Base-by-base conservation (phyloP, 1,140 invertebrate genomes). In the Cydia strobilella region DNA sequence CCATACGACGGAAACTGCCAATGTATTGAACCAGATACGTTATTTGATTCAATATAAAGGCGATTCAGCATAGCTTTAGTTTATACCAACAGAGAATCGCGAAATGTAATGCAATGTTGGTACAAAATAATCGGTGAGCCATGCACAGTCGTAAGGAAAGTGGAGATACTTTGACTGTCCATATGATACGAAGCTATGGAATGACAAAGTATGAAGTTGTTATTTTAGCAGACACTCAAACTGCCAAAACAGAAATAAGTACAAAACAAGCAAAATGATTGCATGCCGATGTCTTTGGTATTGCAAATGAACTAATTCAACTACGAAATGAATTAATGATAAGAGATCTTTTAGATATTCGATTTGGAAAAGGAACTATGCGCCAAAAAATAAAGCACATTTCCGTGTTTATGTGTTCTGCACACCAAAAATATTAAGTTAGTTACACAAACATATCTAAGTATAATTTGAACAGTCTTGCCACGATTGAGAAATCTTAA, bases 401-500 rank as follows among this genome's bases (percentile, higher is more conserved):
- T 27, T 65, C 27, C 62, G 23, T 65, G 62, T 65, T 65, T 63
- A 63, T 63, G 13, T 51, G 12, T 65, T 65, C 65, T 69, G 65
- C 65, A 69, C 65, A 69, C 65, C 65, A 69, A 69, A 69, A 20
- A 69, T 23, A 69, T 69, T 18, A 69, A 72, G 79, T 82, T 82
- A 82, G 76, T 79, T 51, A 77, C 65, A 77, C 73, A 79, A 79
- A 79, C 66, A 79, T 72, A 74, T 66, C 74, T 25, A 59, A 76
- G 71, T 31, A 62, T 73, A 48, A 51, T 76, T 71, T 71, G 59
- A 73, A 73, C 72, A 83, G 72, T 74, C 48, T 73, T 78, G 39
- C 39, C 20, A 51, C 25, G 76, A 74, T 76, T 75, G 71, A 72
- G 75, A 25, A 69, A 48, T 31, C 88, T 86, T 90, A 90, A 84